These are phyloP conservation scores for Zophobas atratus DNA, from an alignment of 1,140 invertebrate species.

Conservation along the genomic window DNA sequence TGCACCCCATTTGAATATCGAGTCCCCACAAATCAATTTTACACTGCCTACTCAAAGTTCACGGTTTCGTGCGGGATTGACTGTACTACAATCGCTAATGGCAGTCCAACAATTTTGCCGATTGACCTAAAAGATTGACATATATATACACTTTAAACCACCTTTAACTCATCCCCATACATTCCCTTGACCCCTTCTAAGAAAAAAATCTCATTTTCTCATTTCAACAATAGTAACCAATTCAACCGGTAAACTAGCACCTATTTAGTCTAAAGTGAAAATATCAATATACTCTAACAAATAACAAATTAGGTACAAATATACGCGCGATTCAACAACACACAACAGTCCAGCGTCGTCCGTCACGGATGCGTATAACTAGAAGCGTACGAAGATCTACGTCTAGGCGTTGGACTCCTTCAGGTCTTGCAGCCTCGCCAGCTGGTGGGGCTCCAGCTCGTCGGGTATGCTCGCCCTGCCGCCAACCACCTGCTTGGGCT, in stretches of 20 bases:
- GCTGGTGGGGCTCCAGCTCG: conserved; percentile 87
- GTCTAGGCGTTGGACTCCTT: conserved; percentile 91
- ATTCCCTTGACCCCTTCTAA: not conserved
- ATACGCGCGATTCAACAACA: conserved; percentile 51
- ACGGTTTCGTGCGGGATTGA: too few species aligned
- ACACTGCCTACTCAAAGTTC: too few species aligned
- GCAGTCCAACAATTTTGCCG: too few species aligned
- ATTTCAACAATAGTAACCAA: conserved; percentile 33
- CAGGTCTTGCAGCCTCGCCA: conserved; percentile 86
- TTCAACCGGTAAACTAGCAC: conserved; percentile 47
- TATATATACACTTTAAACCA: too few species aligned
- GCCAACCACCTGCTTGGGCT: conserved; percentile 79
- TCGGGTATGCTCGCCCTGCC: conserved; percentile 86
- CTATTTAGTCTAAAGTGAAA: conserved; percentile 55
- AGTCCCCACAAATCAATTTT: too few species aligned
- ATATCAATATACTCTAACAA: conserved; percentile 54
- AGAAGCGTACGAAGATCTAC: conserved; percentile 44
- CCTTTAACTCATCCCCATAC: too few species aligned
- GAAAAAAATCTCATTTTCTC: conserved; percentile 20
- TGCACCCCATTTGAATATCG: too few species aligned
- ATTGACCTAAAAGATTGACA: too few species aligned
- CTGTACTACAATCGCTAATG: too few species aligned
- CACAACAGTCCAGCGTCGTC: conserved; percentile 26
- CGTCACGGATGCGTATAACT: conserved; percentile 45
- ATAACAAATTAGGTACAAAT: conserved; percentile 60